These are phyloP conservation scores for Brevimyrus niger DNA, from an alignment of 2,113 vertebrate species.

Conservation along the genomic window DNA sequence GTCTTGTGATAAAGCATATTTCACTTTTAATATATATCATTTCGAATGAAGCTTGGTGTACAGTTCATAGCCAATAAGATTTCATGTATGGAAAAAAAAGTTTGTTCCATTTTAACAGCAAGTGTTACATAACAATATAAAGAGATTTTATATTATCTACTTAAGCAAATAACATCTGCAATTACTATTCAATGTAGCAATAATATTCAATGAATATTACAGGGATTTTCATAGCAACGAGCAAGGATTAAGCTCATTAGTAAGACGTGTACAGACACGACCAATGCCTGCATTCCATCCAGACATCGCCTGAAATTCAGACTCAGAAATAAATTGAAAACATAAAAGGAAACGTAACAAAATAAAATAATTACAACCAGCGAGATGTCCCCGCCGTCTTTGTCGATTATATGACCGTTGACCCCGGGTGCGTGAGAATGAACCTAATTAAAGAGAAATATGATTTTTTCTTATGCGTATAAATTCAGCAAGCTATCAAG, in stretches of 20 bases:
- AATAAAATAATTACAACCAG: conserved; percentile 68
- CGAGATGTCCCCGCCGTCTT: conserved; percentile 53
- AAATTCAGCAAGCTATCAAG: conserved; percentile 62
- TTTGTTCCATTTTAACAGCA: neutral
- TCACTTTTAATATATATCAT: neutral
- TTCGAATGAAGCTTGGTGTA: neutral
- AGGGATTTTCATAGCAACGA: neutral
- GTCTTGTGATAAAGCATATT: neutral
- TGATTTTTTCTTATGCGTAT: conserved; percentile 56
- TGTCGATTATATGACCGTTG: conserved; percentile 58
- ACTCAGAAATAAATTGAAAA: neutral
- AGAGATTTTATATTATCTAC: neutral
- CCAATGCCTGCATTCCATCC: neutral
- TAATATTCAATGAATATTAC: neutral
- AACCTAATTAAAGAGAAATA: conserved; percentile 65
- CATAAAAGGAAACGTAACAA: conserved; percentile 39
- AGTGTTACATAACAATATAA: neutral
- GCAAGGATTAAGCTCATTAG: neutral
- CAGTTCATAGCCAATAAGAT: neutral
- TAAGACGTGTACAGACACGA: neutral
- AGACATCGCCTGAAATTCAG: neutral
- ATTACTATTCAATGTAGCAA: neutral
- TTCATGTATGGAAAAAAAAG: neutral
- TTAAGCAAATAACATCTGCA: neutral
- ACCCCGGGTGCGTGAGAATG: conserved; percentile 63